These are phyloP conservation scores for Pseudomyrmex concolor DNA, from an alignment of 1,140 invertebrate genomes.

Conservation along the genomic window DNA sequence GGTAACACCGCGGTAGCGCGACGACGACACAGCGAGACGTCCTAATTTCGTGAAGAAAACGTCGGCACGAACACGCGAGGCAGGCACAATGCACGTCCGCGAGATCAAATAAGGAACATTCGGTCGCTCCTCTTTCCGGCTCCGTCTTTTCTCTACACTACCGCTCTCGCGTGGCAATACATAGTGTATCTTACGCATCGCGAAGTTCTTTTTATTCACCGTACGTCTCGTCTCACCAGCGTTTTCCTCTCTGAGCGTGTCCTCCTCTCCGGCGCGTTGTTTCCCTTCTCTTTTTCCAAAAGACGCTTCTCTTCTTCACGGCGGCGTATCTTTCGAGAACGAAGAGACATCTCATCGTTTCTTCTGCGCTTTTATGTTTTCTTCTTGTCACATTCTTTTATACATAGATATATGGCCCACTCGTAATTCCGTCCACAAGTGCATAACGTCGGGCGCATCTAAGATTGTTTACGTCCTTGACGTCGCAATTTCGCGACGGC, in stretches of 20 bases:
- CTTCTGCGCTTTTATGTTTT: too few species aligned
- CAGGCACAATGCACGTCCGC: slow-evolving; percentile 39
- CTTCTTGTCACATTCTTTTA: too few species aligned
- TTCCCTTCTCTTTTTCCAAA: slow-evolving; percentile 7
- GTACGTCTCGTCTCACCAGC: slow-evolving; percentile 20
- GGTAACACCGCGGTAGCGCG: not conserved
- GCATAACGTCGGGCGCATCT: slow-evolving; percentile 43
- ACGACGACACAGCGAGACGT: slow-evolving; percentile 26
- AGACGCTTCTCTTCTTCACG: not conserved
- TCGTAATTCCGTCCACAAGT: slow-evolving; percentile 40
- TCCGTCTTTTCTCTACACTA: not conserved
- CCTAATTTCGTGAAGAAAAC: slow-evolving; percentile 44
- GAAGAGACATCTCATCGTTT: too few species aligned
- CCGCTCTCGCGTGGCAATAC: slow-evolving; percentile 20
- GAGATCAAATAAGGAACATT: slow-evolving; percentile 47
- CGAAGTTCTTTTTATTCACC: slow-evolving; percentile 53
- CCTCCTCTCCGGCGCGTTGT: slow-evolving; percentile 35
- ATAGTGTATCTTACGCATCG: slow-evolving; percentile 35
- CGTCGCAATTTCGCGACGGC: slow-evolving; percentile 42
- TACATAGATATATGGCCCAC: not conserved
- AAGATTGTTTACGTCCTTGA: slow-evolving; percentile 60
- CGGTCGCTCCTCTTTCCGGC: not conserved
- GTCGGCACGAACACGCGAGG: not conserved
- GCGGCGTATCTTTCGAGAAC: not conserved
- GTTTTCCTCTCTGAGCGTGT: not conserved